Evolutionary conservation across 1,140 invertebrate species (phyloP).

Genomic region (Brachionus calyciflorus): DNA sequence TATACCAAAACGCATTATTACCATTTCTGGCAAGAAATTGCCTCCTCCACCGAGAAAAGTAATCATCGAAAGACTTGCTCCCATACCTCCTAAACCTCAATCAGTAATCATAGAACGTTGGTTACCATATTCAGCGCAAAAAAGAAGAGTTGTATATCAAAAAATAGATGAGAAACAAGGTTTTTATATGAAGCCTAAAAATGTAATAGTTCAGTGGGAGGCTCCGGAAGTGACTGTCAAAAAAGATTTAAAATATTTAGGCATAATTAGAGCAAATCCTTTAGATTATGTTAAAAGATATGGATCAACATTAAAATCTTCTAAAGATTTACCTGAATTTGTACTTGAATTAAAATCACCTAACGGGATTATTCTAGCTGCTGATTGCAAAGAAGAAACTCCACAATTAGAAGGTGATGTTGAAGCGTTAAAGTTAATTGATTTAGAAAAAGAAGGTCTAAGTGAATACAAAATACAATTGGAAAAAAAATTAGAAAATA

Average conservation of each 20-base stretch:
- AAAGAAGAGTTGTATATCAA: conserved; percentile 42
- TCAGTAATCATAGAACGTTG: conserved; percentile 46
- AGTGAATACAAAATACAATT: conserved; percentile 15
- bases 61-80: conserved; percentile 43
- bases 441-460: conserved; percentile 36
- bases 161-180: neutral
- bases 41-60: conserved; percentile 47
- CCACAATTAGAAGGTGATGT: conserved; percentile 32
- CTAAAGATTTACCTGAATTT: conserved; percentile 41
- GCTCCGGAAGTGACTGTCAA: neutral
- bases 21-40: neutral
- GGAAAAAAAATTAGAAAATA: neutral
- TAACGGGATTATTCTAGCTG: conserved; percentile 7
- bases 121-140: conserved; percentile 39
- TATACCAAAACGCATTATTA: conserved; percentile 7
- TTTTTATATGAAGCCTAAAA: conserved; percentile 20
- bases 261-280: conserved; percentile 41
- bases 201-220: conserved; percentile 47
- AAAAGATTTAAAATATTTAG: conserved; percentile 47
- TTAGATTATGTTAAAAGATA: conserved; percentile 34
- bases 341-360: conserved; percentile 37
- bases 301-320: conserved; percentile 21
- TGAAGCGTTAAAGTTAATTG: neutral
- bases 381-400: neutral
- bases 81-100: conserved; percentile 42